phyloP scores from a whole-genome alignment of 2,888 invertebrate genomes.

The Mimas tiliae region DNA sequence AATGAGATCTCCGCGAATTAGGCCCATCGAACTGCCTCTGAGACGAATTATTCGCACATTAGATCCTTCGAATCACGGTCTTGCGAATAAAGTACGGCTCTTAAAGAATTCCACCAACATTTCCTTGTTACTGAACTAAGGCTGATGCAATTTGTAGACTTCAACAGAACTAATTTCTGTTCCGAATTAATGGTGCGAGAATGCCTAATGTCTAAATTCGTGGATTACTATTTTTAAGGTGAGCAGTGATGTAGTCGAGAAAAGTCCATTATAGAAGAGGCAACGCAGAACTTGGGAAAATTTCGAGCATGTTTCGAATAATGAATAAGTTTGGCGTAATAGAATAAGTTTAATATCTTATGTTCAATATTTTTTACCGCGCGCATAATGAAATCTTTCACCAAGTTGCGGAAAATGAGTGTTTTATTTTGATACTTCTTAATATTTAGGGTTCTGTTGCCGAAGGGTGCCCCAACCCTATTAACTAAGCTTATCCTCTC shows the following conservation, averaged over 20 bases:
- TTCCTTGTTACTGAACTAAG: slow-evolving; percentile 65
- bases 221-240: slow-evolving; percentile 48
- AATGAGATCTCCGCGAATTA: slow-evolving; percentile 66
- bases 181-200: slow-evolving; percentile 66
- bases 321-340: slow-evolving; percentile 35
- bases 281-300: slow-evolving; percentile 43
- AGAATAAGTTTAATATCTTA: slow-evolving; percentile 33
- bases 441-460: not conserved
- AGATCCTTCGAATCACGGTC: slow-evolving; percentile 31
- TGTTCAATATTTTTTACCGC: slow-evolving; percentile 7
- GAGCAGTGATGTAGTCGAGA: slow-evolving; percentile 38
- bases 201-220: slow-evolving; percentile 56
- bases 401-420: slow-evolving; percentile 18
- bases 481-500: no score
- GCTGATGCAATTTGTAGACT: slow-evolving; percentile 69
- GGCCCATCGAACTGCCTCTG: slow-evolving; percentile 66
- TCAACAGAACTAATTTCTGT: slow-evolving; percentile 62
- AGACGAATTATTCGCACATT: slow-evolving; percentile 65
- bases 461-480: no score
- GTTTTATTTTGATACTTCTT: not conserved
- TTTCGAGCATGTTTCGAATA: slow-evolving; percentile 51
- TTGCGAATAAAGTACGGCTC: slow-evolving; percentile 48
- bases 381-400: slow-evolving; percentile 3
- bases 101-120: slow-evolving; percentile 64
- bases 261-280: slow-evolving; percentile 41